These are phyloP conservation scores for Charina bottae DNA, from an alignment of 2,113 vertebrate genomes.

Conservation along the genomic window DNA sequence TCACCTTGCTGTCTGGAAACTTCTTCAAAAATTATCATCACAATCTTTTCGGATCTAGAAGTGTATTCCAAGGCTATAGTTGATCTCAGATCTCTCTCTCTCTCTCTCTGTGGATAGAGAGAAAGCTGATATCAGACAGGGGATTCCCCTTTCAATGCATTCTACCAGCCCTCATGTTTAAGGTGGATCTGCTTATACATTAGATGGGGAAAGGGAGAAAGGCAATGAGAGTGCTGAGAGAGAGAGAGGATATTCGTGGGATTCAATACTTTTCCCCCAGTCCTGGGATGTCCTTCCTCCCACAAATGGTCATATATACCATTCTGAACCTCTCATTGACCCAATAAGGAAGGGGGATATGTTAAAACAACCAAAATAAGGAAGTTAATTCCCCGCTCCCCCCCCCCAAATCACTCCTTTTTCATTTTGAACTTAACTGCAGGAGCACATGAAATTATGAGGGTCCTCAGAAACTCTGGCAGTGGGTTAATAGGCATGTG, in stretches of 20 bases:
- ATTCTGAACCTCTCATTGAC: background rate
- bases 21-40: background rate
- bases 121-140: background rate
- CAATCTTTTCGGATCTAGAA: background rate
- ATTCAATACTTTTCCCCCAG: background rate
- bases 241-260: background rate
- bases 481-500: background rate
- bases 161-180: background rate
- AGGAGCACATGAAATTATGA: background rate
- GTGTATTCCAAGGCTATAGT: background rate
- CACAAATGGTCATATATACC: background rate
- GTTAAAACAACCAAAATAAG: background rate
- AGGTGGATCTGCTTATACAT: background rate
- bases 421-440: background rate
- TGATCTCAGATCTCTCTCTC: background rate
- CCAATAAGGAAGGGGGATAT: background rate
- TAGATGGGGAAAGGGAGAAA: background rate
- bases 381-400: background rate
- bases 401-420: background rate
- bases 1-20: background rate
- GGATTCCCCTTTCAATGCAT: background rate
- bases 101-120: background rate
- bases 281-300: background rate
- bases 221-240: background rate
- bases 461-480: background rate